phyloP scores from a whole-genome alignment of 2,797 vertebrate genomes.

The Petrocephalus sullivani region DNA sequence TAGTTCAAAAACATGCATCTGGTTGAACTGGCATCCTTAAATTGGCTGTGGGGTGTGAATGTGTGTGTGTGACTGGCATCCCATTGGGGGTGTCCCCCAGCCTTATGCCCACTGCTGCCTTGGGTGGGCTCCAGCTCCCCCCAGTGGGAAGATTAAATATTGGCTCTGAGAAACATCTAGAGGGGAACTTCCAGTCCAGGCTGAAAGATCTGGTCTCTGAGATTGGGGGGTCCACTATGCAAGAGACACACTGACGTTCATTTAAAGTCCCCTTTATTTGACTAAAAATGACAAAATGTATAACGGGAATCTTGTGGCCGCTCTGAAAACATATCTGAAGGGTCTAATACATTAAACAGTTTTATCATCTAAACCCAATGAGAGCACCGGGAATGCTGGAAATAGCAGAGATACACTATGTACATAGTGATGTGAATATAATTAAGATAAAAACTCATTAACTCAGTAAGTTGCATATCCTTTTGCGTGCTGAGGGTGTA shows the following conservation, averaged over 20 bases:
- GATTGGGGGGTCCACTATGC: not conserved
- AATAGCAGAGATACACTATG: not conserved
- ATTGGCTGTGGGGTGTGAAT: not conserved
- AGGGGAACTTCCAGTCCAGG: not conserved
- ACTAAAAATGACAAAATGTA: not conserved
- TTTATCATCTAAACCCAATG: not conserved
- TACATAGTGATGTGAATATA: not conserved
- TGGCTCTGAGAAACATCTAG: not conserved
- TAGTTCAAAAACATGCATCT: not conserved
- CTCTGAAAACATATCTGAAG: not conserved
- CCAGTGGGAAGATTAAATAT: not conserved
- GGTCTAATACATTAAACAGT: not conserved
- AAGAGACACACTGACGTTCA: not conserved
- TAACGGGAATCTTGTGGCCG: not conserved
- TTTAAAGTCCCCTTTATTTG: not conserved
- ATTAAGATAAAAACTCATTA: not conserved
- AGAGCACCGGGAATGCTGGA: not conserved
- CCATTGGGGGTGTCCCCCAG: not conserved
- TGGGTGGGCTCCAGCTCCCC: not conserved
- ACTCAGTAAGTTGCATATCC: not conserved
- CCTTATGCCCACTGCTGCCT: not conserved
- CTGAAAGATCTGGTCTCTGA: too few species aligned
- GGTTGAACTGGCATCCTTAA: not conserved
- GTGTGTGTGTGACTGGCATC: not conserved
- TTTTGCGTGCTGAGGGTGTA: not conserved